Evolutionary conservation across 2,113 vertebrate species (phyloP).

Genomic region (Pitta sordida): DNA sequence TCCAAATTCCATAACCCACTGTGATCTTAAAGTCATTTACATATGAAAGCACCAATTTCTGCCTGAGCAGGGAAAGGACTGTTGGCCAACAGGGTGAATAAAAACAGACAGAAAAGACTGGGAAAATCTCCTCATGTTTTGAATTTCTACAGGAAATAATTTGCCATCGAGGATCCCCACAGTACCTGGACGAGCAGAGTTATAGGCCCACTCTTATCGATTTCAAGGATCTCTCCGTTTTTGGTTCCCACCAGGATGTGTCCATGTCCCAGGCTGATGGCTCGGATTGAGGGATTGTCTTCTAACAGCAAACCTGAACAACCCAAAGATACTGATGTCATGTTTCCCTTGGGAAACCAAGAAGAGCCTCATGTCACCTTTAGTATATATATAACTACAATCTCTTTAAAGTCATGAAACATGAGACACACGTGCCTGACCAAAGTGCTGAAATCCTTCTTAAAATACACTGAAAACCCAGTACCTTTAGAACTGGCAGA

Average conservation of each 20-base stretch:
- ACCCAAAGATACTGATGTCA: not conserved
- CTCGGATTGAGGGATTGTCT: conserved; percentile 95
- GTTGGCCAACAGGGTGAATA: not conserved
- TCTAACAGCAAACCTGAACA: conserved; percentile 89
- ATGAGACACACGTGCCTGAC: not conserved
- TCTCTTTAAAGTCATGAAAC: not conserved
- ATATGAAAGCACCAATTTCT: not conserved
- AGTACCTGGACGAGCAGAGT: conserved; percentile 88
- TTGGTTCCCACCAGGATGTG: conserved; percentile 96
- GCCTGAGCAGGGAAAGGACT: not conserved
- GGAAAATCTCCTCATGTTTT: not conserved
- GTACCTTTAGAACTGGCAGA: conserved; percentile 95
- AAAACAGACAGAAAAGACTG: not conserved
- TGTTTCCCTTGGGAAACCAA: not conserved
- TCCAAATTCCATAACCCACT: not conserved
- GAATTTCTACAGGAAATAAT: not conserved
- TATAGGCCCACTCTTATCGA: conserved; percentile 95
- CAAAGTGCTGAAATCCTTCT: not conserved
- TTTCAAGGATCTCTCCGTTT: conserved; percentile 96
- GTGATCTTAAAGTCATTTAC: not conserved
- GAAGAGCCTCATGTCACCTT: not conserved
- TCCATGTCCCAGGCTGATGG: conserved; percentile 93
- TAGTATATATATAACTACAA: not conserved
- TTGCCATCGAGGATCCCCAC: not conserved
- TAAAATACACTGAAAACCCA: not conserved